Evolutionary conservation across 2,888 invertebrate genomes (phyloP), one percentile per base, ranked within the genome.

Genomic region (Dryadula phaetusa): DNA sequence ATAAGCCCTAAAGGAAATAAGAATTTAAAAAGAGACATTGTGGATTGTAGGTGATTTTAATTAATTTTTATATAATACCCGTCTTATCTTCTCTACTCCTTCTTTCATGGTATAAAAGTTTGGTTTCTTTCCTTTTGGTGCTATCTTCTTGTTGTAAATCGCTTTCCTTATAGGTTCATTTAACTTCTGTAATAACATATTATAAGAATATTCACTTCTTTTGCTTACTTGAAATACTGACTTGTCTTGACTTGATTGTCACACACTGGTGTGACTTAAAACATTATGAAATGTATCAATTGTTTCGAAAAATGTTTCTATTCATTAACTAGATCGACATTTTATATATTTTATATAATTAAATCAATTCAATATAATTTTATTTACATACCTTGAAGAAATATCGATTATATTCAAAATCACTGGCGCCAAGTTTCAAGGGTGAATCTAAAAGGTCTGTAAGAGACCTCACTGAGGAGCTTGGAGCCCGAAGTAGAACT

Each of bases 401-500:
- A 74, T 94, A 92, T 46, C 93, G 86, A 74, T 95, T 95, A 76
- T 95, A 96, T 54, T 94, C 92, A 68, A 93, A 93, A 68, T 95
- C 94, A 62, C 95, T 94, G 0, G 94, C 94, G 0, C 94, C 95
- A 0, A 95, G 75, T 73, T 93, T 93, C 8, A 96, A 82, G 0
- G 95, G 94, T 0, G 95, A 95, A 74, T 93, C 85, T 0, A 94
- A 83, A 14, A 96, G 86, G 73, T 95, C 95, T 0, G 90, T 82
- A 1, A 95, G 72, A 0, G 93, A 93, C 58, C 92, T 90, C 5
- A 96, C 94, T 10, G 94, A 94, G 6, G 94, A 92, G 22, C 95
- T 94, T 0, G 95, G 94, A 0, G 95, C 94, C 70, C 95, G 94
- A 1, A 96, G 88, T 8, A 96, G 80, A 1, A 96, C 90, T 49